phyloP scores from a whole-genome alignment of 1,140 invertebrate species.

The Neodiprion pinetum region DNA sequence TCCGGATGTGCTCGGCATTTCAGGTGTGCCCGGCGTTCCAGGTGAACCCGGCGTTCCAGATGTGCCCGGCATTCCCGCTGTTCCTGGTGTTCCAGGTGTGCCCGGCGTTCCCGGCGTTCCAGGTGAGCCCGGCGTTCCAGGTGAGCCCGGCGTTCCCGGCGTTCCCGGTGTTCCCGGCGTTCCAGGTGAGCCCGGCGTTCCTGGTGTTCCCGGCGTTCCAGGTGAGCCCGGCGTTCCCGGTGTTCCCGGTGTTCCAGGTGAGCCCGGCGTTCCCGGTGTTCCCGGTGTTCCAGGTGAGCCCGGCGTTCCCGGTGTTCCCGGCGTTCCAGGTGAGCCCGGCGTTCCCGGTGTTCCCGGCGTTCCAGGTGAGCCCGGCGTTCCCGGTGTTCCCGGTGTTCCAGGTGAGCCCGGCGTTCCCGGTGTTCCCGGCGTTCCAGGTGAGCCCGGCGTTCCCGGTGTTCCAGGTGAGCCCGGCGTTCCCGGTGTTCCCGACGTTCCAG shows the following conservation, averaged over 20 bases:
- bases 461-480: background rate
- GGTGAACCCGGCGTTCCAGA: constrained; percentile 14
- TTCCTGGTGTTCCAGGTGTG: constrained; percentile 7
- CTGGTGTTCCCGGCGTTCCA: constrained; percentile 16
- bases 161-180: background rate
- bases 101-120: constrained; percentile 3
- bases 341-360: constrained; percentile 13
- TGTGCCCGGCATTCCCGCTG: background rate
- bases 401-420: constrained; percentile 20
- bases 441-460: background rate
- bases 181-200: background rate
- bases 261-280: background rate
- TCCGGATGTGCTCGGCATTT: background rate
- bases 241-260: no score
- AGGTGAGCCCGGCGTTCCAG: constrained; percentile 9
- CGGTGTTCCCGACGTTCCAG: background rate
- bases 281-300: constrained; percentile 2
- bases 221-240: constrained; percentile 18
- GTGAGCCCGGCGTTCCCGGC: constrained; percentile 8
- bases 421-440: background rate
- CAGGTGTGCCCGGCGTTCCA: constrained; percentile 7
- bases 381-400: constrained; percentile 10
- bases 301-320: constrained; percentile 8
- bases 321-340: background rate
- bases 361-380: background rate